These are phyloP conservation scores for Sitta carolinensis DNA, from an alignment of 2,797 vertebrate genomes.

Conservation along the genomic window DNA sequence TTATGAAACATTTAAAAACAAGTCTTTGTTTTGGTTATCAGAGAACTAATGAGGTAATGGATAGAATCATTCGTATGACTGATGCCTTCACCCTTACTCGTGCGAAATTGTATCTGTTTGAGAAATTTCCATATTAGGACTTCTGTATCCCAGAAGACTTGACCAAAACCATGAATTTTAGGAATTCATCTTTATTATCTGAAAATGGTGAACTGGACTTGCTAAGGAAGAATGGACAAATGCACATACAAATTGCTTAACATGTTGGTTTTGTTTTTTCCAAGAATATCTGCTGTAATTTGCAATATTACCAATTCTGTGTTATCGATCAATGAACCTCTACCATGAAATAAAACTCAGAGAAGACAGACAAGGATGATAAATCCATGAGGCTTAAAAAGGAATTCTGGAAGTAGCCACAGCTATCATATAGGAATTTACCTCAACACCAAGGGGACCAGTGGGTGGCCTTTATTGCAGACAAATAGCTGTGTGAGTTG, in stretches of 20 bases:
- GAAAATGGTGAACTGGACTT: neutral
- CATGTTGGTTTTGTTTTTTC: neutral
- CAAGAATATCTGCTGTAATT: neutral
- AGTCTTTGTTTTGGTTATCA: neutral
- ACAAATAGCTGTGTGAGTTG: neutral
- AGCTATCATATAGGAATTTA: neutral
- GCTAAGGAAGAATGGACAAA: neutral
- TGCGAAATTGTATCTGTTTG: neutral
- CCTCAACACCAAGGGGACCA: neutral
- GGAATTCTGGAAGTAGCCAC: neutral
- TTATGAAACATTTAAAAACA: neutral
- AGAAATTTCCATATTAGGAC: neutral
- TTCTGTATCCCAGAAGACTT: neutral
- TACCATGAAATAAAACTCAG: neutral
- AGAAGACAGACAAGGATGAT: neutral
- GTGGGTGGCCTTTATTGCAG: neutral
- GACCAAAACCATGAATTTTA: neutral
- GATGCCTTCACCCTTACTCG: neutral
- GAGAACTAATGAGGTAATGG: neutral
- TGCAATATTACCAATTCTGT: neutral
- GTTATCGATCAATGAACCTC: rapidly evolving
- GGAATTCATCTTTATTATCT: neutral
- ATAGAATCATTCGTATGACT: neutral
- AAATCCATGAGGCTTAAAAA: neutral
- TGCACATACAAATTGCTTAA: neutral